phyloP scores from a whole-genome alignment of 2,113 vertebrate species.

The Numida meleagris region DNA sequence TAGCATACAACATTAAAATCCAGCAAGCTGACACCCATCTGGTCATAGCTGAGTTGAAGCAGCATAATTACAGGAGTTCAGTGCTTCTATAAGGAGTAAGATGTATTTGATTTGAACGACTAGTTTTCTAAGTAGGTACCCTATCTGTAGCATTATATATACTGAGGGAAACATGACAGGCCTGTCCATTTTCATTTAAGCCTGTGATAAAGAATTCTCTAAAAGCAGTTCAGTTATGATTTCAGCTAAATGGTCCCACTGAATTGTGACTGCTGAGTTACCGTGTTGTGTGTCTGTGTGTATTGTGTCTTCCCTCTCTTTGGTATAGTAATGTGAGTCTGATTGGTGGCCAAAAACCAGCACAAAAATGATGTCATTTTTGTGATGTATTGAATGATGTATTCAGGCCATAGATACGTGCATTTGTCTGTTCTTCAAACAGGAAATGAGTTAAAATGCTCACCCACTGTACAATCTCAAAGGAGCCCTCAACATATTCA shows the following conservation, averaged over 20 bases:
- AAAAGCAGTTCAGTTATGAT: not conserved
- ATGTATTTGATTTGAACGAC: not conserved
- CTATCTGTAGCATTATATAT: not conserved
- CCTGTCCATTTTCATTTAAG: not conserved
- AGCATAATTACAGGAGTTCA: not conserved
- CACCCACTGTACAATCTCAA: not conserved
- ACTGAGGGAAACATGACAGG: not conserved
- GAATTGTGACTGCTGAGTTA: not conserved
- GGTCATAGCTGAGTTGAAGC: not conserved
- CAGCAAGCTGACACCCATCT: not conserved
- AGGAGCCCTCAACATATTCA: not conserved
- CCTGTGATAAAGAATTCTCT: not conserved
- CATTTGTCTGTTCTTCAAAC: not conserved
- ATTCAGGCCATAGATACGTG: not conserved
- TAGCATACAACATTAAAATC: not conserved
- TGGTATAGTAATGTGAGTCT: not conserved
- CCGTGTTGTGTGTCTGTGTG: not conserved
- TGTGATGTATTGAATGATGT: too few relatives aligned
- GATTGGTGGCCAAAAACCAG: not conserved
- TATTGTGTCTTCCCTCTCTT: not conserved
- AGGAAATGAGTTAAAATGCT: not conserved
- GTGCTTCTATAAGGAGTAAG: not conserved
- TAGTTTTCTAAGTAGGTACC: not conserved
- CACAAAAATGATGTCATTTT: not conserved
- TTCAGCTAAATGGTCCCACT: not conserved